Evolutionary conservation across 2,113 vertebrate genomes (phyloP).

Genomic region (Hyaena hyaena): DNA sequence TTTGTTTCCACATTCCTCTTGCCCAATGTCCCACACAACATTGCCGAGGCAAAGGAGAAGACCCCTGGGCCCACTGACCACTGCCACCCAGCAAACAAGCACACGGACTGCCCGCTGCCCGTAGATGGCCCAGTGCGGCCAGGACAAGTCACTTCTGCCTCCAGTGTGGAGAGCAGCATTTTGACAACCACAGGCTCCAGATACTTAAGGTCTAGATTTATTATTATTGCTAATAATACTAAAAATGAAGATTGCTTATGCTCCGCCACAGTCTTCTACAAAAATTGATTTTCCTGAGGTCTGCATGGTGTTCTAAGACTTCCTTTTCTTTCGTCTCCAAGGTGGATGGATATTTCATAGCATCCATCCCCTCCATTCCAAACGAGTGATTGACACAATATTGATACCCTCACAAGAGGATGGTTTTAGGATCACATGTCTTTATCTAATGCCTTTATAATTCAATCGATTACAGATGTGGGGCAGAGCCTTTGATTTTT

Average conservation of each 20-base stretch:
- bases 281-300: background rate
- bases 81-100: accelerated
- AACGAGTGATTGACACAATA: slow-evolving; percentile 54
- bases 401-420: slow-evolving; percentile 56
- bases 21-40: accelerated
- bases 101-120: accelerated
- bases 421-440: slow-evolving; percentile 43
- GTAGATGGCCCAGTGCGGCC: accelerated
- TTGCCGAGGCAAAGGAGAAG: background rate
- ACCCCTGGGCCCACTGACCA: accelerated
- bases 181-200: background rate
- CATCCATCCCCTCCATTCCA: slow-evolving; percentile 59
- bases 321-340: background rate
- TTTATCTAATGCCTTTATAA: background rate
- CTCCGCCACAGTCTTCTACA: background rate
- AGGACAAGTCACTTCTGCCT: background rate
- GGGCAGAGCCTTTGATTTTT: slow-evolving; percentile 17
- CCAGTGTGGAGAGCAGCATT: background rate
- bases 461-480: slow-evolving; percentile 24
- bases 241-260: background rate
- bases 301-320: background rate
- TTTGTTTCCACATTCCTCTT: accelerated
- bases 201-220: background rate
- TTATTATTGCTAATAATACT: slow-evolving; percentile 43
- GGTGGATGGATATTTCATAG: slow-evolving; percentile 59